Evolutionary conservation across 2,113 vertebrate species (phyloP).

Genomic region (Charadrius vociferus): DNA sequence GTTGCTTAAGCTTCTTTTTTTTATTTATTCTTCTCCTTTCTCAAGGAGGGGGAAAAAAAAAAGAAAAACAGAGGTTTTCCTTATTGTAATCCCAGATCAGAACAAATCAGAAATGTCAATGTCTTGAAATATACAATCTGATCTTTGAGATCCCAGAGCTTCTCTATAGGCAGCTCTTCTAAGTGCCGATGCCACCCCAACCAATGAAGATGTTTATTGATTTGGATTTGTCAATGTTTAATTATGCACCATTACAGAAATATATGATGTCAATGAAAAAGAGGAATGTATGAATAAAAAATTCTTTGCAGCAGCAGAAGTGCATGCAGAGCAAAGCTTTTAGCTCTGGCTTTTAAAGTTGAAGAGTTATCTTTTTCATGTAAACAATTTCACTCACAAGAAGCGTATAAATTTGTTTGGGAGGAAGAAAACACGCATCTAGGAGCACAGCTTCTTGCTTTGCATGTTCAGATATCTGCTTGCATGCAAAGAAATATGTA

Average conservation of each 20-base stretch:
- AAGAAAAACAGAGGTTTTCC: background rate
- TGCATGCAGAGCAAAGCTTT: conserved; percentile 55
- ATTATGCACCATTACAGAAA: conserved; percentile 60
- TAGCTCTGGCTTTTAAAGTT: conserved; percentile 27
- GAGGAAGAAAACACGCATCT: background rate
- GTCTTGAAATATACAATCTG: conserved; percentile 2
- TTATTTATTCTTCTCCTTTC: background rate
- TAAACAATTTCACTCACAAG: background rate
- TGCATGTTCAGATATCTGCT: background rate
- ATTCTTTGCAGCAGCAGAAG: conserved; percentile 33
- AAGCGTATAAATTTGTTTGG: background rate
- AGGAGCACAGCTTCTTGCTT: background rate
- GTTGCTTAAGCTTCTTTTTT: background rate
- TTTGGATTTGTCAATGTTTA: conserved; percentile 61
- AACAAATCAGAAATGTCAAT: conserved; percentile 4
- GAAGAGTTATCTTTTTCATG: background rate
- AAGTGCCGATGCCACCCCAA: background rate
- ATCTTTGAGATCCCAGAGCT: background rate
- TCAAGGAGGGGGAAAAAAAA: background rate
- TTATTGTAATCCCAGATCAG: background rate
- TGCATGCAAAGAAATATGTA: background rate
- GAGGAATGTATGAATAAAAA: conserved; percentile 48
- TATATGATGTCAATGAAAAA: conserved; percentile 46
- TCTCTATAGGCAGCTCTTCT: background rate
- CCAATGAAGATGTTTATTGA: conserved; percentile 46